phyloP scores from a whole-genome alignment of 2,888 invertebrate species.

The Automeris io region DNA sequence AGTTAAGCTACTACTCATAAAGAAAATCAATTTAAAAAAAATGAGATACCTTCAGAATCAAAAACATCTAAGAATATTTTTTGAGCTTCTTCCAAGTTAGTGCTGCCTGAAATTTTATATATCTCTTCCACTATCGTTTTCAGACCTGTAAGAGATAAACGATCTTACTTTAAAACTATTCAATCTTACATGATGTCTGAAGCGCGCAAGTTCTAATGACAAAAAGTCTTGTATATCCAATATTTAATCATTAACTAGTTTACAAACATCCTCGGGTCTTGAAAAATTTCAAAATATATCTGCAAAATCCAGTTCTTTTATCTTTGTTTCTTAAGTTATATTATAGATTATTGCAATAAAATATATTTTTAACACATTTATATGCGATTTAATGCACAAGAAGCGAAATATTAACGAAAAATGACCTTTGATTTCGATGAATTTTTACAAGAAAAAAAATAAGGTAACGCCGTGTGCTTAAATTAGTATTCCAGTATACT shows the following conservation, averaged over 20 bases:
- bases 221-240: background rate
- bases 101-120: slow-evolving; percentile 28
- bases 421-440: too few species aligned
- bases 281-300: too few species aligned
- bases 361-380: too few species aligned
- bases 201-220: background rate
- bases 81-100: slow-evolving; percentile 26
- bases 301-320: too few species aligned
- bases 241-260: too few species aligned
- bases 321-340: too few species aligned
- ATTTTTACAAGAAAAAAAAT: background rate
- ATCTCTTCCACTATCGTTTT: slow-evolving; percentile 31
- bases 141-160: slow-evolving; percentile 20
- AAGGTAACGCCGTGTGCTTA: background rate
- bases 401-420: too few species aligned
- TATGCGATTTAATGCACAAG: too few species aligned
- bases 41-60: slow-evolving; percentile 34
- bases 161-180: background rate
- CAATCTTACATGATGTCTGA: background rate
- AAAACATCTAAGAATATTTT: slow-evolving; percentile 29
- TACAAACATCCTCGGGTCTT: too few species aligned
- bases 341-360: too few species aligned
- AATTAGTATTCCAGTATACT: slow-evolving; percentile 21
- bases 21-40: background rate
- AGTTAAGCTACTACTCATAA: slow-evolving; percentile 2